Percentiles rank a stretch among this genome's conserved stretches.
These are phyloP conservation scores for Crotalus helleri DNA, from an alignment of 2,113 vertebrate genomes.

Conservation along the genomic window DNA sequence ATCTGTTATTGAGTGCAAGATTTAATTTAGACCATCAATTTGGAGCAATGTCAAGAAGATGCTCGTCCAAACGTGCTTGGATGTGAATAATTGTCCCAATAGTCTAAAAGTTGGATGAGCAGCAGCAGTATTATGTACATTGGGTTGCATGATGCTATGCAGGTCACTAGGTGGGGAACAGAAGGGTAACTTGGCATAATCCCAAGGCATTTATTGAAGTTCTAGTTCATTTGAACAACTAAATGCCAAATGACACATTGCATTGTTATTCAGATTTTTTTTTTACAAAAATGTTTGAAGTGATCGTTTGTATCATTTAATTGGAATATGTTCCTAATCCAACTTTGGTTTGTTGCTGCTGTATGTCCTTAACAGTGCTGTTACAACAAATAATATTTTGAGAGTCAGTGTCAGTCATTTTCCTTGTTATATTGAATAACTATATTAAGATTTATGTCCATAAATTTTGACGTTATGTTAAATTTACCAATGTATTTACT, in stretches of 20 bases:
- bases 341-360: background rate
- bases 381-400: background rate
- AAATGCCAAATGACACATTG: background rate
- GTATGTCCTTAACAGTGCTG: background rate
- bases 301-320: background rate
- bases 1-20: background rate
- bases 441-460: background rate
- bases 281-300: background rate
- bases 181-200: background rate
- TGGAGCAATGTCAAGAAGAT: constrained; percentile 32
- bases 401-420: background rate
- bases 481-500: background rate
- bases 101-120: background rate
- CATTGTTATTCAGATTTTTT: background rate
- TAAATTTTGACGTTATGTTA: background rate
- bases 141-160: background rate
- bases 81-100: constrained; percentile 1
- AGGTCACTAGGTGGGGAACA: background rate
- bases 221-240: background rate
- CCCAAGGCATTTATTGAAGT: background rate
- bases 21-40: constrained; percentile 20
- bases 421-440: background rate
- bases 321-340: background rate
- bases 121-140: background rate
- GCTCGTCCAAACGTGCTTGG: background rate